Evolutionary conservation across 2,113 vertebrate genomes (phyloP).

Genomic region (Grus americana): DNA sequence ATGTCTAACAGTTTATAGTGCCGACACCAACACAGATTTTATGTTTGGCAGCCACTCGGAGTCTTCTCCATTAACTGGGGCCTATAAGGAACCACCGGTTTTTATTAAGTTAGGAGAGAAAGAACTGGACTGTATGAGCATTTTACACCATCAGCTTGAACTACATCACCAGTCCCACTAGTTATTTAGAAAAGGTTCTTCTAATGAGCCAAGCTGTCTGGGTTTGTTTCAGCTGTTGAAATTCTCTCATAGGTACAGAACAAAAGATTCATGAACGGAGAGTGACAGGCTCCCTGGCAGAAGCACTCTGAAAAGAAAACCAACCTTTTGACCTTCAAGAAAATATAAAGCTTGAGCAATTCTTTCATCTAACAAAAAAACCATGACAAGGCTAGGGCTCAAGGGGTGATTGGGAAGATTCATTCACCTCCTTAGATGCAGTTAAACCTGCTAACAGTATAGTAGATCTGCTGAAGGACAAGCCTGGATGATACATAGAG

Average conservation of each 20-base stretch:
- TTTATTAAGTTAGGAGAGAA: not conserved
- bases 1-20: not conserved
- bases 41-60: not conserved
- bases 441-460: not conserved
- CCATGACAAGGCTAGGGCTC: not conserved
- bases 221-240: not conserved
- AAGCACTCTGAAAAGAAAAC: not conserved
- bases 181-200: not conserved
- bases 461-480: not conserved
- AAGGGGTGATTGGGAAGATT: not conserved
- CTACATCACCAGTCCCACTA: not conserved
- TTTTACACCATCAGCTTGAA: not conserved
- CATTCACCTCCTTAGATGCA: not conserved
- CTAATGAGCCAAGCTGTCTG: not conserved
- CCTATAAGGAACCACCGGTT: not conserved
- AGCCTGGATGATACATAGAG: not conserved
- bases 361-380: not conserved
- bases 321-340: not conserved
- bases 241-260: not conserved
- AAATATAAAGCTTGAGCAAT: not conserved
- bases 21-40: not conserved
- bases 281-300: not conserved
- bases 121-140: not conserved
- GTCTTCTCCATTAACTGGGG: not conserved
- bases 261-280: not conserved